These are phyloP conservation scores for Coelopa frigida DNA, from an alignment of 1,140 invertebrate species.

Conservation along the genomic window DNA sequence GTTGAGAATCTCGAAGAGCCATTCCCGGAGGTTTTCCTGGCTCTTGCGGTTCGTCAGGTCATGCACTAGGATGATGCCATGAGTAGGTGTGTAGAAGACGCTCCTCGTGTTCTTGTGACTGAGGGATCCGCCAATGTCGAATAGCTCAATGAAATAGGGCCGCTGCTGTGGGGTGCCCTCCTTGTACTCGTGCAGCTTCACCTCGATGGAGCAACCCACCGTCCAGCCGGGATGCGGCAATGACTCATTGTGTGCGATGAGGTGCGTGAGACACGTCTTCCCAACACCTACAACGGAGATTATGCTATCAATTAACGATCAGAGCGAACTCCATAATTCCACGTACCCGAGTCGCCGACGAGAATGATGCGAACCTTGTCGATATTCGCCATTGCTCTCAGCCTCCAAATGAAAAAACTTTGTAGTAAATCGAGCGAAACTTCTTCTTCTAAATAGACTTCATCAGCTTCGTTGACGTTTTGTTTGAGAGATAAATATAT, in stretches of 20 bases:
- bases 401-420: no score
- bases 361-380: constrained; percentile 88
- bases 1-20: constrained; percentile 85
- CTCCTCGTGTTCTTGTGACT: constrained; percentile 84
- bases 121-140: constrained; percentile 92
- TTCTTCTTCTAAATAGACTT: no score
- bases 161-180: constrained; percentile 87
- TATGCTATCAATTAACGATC: background rate
- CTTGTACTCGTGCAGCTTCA: constrained; percentile 92
- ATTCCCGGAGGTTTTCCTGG: constrained; percentile 85
- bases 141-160: constrained; percentile 90
- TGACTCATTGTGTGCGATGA: constrained; percentile 82
- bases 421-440: no score
- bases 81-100: constrained; percentile 87
- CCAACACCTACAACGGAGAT: constrained; percentile 66
- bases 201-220: constrained; percentile 90
- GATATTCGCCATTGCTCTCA: constrained; percentile 11
- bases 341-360: constrained; percentile 82
- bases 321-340: background rate
- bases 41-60: constrained; percentile 95
- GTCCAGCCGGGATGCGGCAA: constrained; percentile 84
- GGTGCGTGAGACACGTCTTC: constrained; percentile 87
- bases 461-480: no score
- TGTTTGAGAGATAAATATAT: no score
- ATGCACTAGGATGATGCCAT: constrained; percentile 93